A percentile compares a stretch with the other conserved stretches of the same genome.
Evolutionary conservation across 2,797 vertebrate species (phyloP).

Genomic region (Leuciscus waleckii): DNA sequence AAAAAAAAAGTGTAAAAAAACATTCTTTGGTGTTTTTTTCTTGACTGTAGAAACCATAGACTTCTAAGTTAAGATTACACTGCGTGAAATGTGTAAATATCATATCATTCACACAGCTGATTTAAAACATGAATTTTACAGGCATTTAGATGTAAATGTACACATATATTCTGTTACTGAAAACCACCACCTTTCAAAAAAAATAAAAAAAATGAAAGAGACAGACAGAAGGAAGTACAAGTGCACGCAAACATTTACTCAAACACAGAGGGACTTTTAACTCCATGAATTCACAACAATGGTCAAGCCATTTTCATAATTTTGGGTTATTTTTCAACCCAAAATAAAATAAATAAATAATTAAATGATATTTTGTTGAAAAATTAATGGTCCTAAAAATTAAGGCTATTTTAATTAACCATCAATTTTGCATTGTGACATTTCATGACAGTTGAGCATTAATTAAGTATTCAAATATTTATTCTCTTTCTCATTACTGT

Average conservation of each 20-base stretch:
- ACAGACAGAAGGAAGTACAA: neutral
- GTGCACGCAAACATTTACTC: neutral
- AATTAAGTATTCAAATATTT: neutral
- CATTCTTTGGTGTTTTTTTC: neutral
- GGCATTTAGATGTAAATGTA: neutral
- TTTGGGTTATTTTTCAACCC: neutral
- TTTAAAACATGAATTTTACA: neutral
- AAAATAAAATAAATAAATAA: neutral
- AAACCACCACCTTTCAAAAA: neutral
- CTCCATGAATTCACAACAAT: neutral
- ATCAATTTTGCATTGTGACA: constrained; percentile 2
- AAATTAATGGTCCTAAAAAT: neutral
- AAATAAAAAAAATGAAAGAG: neutral
- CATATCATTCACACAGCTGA: neutral
- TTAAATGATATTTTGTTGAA: neutral
- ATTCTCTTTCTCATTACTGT: neutral
- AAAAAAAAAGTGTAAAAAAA: neutral
- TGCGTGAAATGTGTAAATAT: neutral
- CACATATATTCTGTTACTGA: neutral
- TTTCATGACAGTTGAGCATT: constrained; percentile 5
- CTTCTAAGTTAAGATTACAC: neutral
- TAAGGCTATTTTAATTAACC: neutral
- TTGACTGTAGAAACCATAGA: neutral
- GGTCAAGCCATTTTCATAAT: neutral
- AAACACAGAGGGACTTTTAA: neutral